Evolutionary conservation across 2,888 invertebrate species (phyloP).

Genomic region (Hofmannophila pseudospretella): DNA sequence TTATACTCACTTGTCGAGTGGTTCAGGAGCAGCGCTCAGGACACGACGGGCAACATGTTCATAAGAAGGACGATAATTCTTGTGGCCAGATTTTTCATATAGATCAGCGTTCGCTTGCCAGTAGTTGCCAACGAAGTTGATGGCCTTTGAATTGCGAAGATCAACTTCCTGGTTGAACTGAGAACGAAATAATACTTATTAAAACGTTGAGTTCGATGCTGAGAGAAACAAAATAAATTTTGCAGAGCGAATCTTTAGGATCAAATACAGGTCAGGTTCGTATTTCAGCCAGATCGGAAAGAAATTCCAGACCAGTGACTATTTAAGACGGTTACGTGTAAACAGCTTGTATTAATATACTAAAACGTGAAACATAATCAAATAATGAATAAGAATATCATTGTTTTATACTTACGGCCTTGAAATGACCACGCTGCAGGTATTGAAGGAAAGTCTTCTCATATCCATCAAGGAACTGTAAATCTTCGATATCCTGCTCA

Average conservation of each 20-base stretch:
- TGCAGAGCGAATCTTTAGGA: too few species aligned
- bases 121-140: constrained; percentile 74
- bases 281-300: too few species aligned
- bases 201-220: too few species aligned
- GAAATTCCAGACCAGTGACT: too few species aligned
- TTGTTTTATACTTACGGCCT: constrained; percentile 73
- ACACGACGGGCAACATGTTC: constrained; percentile 75
- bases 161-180: constrained; percentile 54
- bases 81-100: constrained; percentile 41
- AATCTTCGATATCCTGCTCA: constrained; percentile 64
- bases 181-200: constrained; percentile 14
- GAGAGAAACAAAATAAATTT: too few species aligned
- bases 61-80: constrained; percentile 71
- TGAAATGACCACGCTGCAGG: constrained; percentile 73
- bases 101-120: constrained; percentile 77
- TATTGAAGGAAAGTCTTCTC: constrained; percentile 74
- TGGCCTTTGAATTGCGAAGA: constrained; percentile 55
- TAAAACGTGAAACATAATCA: too few species aligned
- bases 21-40: constrained; percentile 43
- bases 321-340: background rate
- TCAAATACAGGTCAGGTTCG: too few species aligned
- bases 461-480: constrained; percentile 78
- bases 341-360: too few species aligned
- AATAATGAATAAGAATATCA: too few species aligned
- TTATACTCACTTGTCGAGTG: constrained; percentile 31